Base-by-base conservation (phyloP, 2,797 vertebrate species). In the Fratercula arctica region DNA sequence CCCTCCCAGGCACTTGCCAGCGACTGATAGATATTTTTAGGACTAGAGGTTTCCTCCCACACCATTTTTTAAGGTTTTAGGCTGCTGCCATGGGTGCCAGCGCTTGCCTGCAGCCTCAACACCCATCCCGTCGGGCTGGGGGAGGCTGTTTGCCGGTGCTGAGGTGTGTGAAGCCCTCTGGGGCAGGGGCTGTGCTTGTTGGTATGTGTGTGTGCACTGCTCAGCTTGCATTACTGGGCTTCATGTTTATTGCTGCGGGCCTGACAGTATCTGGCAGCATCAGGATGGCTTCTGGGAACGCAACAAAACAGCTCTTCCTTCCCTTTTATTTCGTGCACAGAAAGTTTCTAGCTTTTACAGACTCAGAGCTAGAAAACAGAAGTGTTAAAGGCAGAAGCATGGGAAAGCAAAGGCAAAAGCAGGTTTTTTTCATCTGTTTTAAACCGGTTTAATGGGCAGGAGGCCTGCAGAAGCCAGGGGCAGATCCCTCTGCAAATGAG, bases 11-110 rank as follows among this genome's bases (percentile, higher is more conserved):
- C 12, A 4, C 83, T 87, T 31, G 3, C 53, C 75, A 54, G 88
- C 0, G 0, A 53, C 43, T 14, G 80, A 9, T 96, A 96, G 80
- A 9, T 96, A 96, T 96, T 96, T 97, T 96, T 90, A 94, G 94
- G 94, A 90, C 61, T 61, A 7, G 57, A 60, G 46, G 81, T 59
- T 94, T 96, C 92, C 93, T 93, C 93, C 95, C 92, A 93, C 93
- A 76, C 70, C 33, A 23, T 54, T 81, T 87, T 85, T 68, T 25
- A 73, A 85, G 63, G 63, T 84, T 95, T 92, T 41, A 69, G 64
- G 92, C 80, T 90, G 69, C 74, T 73, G 86, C 77, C 46, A 10
- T 33, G 4, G 39, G 84, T 57, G 90, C 54, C 3, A 8, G 23
- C 31, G 86, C 50, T 74, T 37, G 48, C 29, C 69, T 35, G 66